A percentile compares a stretch with the other conserved stretches of the same genome.
These are phyloP conservation scores for Tragelaphus imberbis DNA, from an alignment of 2,113 vertebrate species.

Conservation along the genomic window DNA sequence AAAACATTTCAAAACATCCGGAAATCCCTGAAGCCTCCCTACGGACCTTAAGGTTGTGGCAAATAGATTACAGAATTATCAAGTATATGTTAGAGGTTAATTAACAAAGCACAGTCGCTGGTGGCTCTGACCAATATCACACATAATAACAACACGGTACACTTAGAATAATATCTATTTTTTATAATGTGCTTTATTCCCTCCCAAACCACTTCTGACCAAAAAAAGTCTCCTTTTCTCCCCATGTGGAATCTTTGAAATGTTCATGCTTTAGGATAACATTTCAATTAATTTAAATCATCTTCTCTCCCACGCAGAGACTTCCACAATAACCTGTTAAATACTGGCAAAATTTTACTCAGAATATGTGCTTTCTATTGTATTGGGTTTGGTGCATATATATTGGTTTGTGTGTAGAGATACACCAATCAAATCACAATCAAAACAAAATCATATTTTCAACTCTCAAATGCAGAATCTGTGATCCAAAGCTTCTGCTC, in stretches of 20 bases:
- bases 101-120: background rate
- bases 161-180: background rate
- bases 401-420: background rate
- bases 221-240: background rate
- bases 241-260: background rate
- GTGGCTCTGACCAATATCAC: background rate
- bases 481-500: constrained; percentile 44
- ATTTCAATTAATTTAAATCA: constrained; percentile 44
- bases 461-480: constrained; percentile 9
- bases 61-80: background rate
- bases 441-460: constrained; percentile 52
- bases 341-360: constrained; percentile 27
- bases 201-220: background rate
- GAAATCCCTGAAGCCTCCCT: background rate
- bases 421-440: constrained; percentile 22
- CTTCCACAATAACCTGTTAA: constrained; percentile 29
- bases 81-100: background rate
- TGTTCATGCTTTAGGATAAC: background rate
- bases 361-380: constrained; percentile 22
- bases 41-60: background rate
- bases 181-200: background rate
- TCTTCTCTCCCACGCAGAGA: background rate
- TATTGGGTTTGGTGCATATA: background rate
- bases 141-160: background rate
- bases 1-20: background rate